phyloP scores from a whole-genome alignment of 2,888 invertebrate genomes.

The Nymphalis urticae region DNA sequence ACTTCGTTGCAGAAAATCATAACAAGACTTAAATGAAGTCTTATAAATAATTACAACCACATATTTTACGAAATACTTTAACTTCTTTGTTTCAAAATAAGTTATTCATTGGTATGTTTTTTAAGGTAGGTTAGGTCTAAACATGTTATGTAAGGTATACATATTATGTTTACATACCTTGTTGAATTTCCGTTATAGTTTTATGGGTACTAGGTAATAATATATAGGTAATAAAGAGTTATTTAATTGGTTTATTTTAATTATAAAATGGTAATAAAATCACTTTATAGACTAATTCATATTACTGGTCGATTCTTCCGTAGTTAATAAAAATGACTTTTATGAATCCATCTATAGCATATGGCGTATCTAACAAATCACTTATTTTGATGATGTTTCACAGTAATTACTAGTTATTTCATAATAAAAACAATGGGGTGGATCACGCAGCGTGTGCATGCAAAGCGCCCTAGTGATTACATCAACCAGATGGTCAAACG shows the following conservation, averaged over 20 bases:
- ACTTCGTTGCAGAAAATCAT: no score
- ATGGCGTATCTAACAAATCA: constrained; percentile 56
- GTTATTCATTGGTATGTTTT: no score
- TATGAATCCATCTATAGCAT: constrained; percentile 29
- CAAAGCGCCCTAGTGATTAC: constrained; percentile 30
- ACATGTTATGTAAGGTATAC: no score
- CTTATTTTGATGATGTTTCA: constrained; percentile 58
- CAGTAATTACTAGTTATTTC: constrained; percentile 61
- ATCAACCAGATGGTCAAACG: constrained; percentile 24
- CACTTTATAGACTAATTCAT: neutral
- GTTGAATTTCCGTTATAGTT: no score
- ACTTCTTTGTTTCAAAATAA: no score
- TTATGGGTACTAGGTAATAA: no score
- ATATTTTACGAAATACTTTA: no score
- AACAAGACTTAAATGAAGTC: no score
- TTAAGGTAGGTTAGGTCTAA: no score
- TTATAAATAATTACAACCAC: no score
- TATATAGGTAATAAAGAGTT: neutral
- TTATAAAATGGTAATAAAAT: constrained; percentile 1
- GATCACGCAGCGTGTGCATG: constrained; percentile 34
- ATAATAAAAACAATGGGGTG: constrained; percentile 71
- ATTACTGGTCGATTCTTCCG: neutral
- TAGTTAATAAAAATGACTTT: constrained; percentile 12
- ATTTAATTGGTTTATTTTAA: neutral
- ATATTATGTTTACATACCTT: no score